Evolutionary conservation across 1,140 invertebrate species (phyloP), one percentile per base, ranked within the genome.

Genomic region (Dendroctonus valens): DNA sequence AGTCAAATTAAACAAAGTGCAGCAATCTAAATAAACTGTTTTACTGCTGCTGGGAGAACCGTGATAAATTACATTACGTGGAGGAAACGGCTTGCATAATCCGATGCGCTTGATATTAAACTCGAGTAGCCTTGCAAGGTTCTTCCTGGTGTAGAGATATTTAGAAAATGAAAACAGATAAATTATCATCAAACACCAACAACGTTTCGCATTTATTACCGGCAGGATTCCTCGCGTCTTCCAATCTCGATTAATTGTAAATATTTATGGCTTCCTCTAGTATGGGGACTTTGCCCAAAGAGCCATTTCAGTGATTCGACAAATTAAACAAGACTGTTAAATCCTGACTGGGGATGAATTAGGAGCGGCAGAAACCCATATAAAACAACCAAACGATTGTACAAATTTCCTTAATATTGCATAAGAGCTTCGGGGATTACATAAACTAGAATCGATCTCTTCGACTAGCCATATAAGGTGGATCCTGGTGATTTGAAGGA

Each of bases 251-350:
- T 59, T 61, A 61, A 61, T 61, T 52, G 50, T 9, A 15, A 42
- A 61, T 52, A 53, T 61, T 61, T 61, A 61, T 61, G 8, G 59
- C 59, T 61, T 61, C 59, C 59, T 61, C 38, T 52, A 12, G 12
- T 37, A 15, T 26, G 42, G 39, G 42, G 51, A 12, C 9, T 59
- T 49, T 49, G 57, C 57, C 39, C 57, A 59, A 15, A 59, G 57
- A 46, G 42, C 57, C 14, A 46, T 40, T 49, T 59, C 48, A 46
- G 12, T 26, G 4, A 37, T 59, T 38, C 8, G 9, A 59, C 48
- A 59, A 59, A 59, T 59, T 37, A 49, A 40, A 26, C 40, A 39
- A 5, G 14, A 38, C 50, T 14, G 26, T 26, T 26, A 26, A 26
- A 26, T 26, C 26, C 26, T 26, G 26, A 26, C 26, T 26, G n/a